phyloP scores from a whole-genome alignment of 2,797 vertebrate genomes.

The Neoniphon sammara region DNA sequence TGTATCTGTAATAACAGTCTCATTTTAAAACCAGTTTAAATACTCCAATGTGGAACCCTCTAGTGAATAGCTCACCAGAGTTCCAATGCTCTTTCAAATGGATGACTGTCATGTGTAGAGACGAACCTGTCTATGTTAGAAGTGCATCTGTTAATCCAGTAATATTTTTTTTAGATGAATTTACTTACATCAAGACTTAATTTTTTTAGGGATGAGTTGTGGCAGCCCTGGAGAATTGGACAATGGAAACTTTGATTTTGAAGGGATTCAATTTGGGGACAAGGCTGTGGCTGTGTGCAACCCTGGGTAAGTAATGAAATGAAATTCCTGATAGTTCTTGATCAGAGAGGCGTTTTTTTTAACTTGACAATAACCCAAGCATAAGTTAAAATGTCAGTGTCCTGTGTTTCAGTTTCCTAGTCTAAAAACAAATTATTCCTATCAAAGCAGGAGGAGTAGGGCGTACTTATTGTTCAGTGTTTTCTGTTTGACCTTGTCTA shows the following conservation, averaged over 20 bases:
- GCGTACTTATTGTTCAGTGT: no score
- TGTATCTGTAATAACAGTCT: no score
- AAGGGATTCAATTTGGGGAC: conserved; percentile 46
- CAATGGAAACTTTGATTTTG: fast-evolving
- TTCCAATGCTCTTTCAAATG: background rate
- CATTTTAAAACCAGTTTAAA: background rate
- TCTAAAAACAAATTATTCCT: no score
- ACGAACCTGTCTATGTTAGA: background rate
- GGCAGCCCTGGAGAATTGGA: fast-evolving
- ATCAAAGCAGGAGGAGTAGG: no score
- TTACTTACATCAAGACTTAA: background rate
- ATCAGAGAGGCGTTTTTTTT: background rate
- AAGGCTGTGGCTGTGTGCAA: background rate
- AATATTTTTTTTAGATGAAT: background rate
- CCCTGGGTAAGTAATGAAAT: conserved; percentile 6
- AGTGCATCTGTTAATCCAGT: background rate
- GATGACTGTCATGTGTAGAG: background rate
- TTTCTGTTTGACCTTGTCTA: no score
- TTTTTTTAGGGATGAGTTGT: conserved; percentile 53
- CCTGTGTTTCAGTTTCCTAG: no score
- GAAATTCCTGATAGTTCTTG: background rate
- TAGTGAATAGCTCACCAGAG: background rate
- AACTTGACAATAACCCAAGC: no score
- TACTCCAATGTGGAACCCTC: background rate
- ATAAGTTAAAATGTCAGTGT: background rate